Evolutionary conservation across 2,888 invertebrate genomes (phyloP), one percentile per base, ranked within the genome.

Genomic region (Archaeoteleia sp.): DNA sequence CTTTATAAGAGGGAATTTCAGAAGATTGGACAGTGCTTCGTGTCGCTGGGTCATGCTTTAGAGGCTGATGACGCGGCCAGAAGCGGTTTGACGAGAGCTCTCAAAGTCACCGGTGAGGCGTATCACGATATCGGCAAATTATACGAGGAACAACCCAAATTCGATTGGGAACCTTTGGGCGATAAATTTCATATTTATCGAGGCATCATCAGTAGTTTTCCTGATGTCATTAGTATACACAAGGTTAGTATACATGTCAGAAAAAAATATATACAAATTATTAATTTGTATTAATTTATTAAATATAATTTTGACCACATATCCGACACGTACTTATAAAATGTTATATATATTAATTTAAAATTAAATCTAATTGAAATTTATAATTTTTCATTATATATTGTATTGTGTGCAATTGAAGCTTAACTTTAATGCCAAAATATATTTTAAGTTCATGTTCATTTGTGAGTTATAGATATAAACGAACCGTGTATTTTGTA

Each of bases 151-250:
- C 96, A 97, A 83, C 93, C 95, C 0, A 94, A 93, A 82, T 89
- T 90, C 54, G 96, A 96, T 85, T 95, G 95, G 92, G 95, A 96
- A 76, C 95, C 95, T 0, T 88, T 98, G 17, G 91, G 93, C 35
- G 97, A 98, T 85, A 93, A 94, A 75, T 89, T 98, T 71, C 96
- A 96, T 82, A 92, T 98, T 74, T 98, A 98, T 87, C 95, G 95
- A 85, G 98, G 98, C 48, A 91, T 98, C 51, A 91, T 98, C 5
- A 90, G 92, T 57, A 92, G 91, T 62, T 95, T 96, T 80, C 98
- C 98, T 0, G 97, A 97, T 77, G 93, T 95, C 46, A 88, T 97
- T 55, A 91, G 91, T 39, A 92, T 96, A 73, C 96, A 97, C 81
- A 96, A 95, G 88, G 95, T 91, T 49, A 39, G 14, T 7, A 30